Conservation (phyloP, 2,888 invertebrate genomes). For the Amblyjoppa fuscipennis region DNA sequence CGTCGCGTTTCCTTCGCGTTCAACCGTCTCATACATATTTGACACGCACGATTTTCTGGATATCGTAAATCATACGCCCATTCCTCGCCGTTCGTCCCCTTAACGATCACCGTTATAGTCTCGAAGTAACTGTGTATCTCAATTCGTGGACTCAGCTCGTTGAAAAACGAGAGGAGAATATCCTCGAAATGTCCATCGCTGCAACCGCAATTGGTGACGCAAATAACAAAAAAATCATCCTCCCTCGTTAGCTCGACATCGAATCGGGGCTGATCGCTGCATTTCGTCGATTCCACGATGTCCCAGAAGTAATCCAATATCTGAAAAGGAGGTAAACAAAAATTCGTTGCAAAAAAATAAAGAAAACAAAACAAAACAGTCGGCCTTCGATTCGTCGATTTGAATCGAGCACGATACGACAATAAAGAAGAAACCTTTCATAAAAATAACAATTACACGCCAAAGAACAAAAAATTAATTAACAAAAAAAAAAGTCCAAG, state of each 20-base stretch:
- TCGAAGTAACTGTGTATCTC: not conserved
- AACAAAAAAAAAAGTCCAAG: slow-evolving; percentile 64
- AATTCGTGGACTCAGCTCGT: slow-evolving; percentile 10
- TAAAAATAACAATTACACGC: not conserved
- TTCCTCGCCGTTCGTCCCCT: slow-evolving; percentile 11
- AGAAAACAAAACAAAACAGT: not conserved
- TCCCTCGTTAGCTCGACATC: slow-evolving; percentile 56
- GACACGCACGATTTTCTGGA: not conserved
- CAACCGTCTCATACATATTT: not conserved
- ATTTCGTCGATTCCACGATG: slow-evolving; percentile 16
- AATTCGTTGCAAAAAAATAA: not conserved
- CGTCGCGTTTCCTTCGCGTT: not conserved
- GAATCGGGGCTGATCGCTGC: slow-evolving; percentile 28
- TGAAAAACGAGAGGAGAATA: slow-evolving; percentile 51
- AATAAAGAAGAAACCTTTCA: not conserved
- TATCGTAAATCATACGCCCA: slow-evolving; percentile 34
- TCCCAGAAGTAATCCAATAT: slow-evolving; percentile 47
- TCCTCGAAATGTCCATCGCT: slow-evolving; percentile 39
- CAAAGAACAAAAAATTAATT: not conserved
- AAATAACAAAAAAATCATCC: slow-evolving; percentile 48
- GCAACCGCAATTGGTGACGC: slow-evolving; percentile 53
- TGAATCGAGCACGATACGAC: not conserved
- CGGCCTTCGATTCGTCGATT: not conserved
- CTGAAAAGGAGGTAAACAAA: slow-evolving; percentile 29
- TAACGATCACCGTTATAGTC: slow-evolving; percentile 36